Base-by-base conservation (phyloP, 2,113 vertebrate genomes). In the Hippocampus comes region DNA sequence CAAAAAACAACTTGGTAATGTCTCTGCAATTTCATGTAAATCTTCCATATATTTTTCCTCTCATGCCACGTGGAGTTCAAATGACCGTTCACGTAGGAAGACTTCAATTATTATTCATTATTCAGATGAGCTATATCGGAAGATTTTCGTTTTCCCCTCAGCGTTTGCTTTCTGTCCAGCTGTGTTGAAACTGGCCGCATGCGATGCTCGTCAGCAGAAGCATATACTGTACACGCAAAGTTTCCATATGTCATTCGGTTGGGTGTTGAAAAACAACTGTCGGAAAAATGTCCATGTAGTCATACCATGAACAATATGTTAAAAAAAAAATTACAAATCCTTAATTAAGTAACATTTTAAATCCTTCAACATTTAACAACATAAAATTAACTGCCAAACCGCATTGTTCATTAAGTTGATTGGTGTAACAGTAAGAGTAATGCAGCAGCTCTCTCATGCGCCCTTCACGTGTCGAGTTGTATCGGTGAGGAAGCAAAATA, bases 201-300 rank as follows among this genome's bases (percentile, higher is more conserved):
- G 72, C 72, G 76, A 65, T 53, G 38, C 74, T 75, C 83, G 71
- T 85, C 76, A 84, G 78, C 72, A 82, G 73, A 74, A 84, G 84
- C 18, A 74, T 73, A 88, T 84, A 87, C 27, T 2, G 27, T 30
- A 30, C 80, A 87, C 76, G 74, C 80, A 89, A 89, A 85, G 64
- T 75, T 72, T 79, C 84, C 55, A 71, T 61, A 70, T 70, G 21
- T 70, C 71, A 72, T 77, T 56, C 63, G 72, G 71, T 55, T 27
- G 59, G 1, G 48, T 60, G 75, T 53, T 41, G 43, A 59, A 74
- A 70, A 71, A 42, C 25, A 38, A 38, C 34, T 38, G 5, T 38
- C 5, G 34, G 34, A 38, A 38, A 38, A 38, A 38, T 38, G 34
- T 38, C 34, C 34, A 38, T 38, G 6, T 38, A 38, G 5, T 38